A percentile compares a stretch with the other conserved stretches of the same genome.
These are phyloP conservation scores for Lochmaea capreae DNA, from an alignment of 2,888 invertebrate species.

Conservation along the genomic window DNA sequence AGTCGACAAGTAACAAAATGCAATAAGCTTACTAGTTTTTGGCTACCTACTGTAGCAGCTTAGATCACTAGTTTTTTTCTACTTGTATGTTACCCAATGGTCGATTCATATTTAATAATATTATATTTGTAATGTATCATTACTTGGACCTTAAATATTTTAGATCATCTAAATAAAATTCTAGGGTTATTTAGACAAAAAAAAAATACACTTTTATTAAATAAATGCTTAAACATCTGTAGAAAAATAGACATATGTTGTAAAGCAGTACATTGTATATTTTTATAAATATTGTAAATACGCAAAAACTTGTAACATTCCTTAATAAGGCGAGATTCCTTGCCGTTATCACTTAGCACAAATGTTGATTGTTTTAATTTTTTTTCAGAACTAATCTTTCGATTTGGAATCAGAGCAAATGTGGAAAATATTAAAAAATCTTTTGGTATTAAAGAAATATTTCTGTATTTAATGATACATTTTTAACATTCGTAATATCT, in stretches of 20 bases:
- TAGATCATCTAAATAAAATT: constrained; percentile 11
- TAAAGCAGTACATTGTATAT: constrained; percentile 55
- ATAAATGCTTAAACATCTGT: constrained; percentile 9
- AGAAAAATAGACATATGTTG: constrained; percentile 9
- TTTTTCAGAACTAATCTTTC: constrained; percentile 40
- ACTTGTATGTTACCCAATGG: not conserved
- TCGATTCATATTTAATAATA: not conserved
- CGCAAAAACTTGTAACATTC: constrained; percentile 57
- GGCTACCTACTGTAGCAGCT: not conserved
- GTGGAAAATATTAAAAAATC: not conserved
- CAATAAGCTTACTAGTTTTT: not conserved
- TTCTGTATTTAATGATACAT: not conserved
- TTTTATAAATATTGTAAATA: constrained; percentile 62
- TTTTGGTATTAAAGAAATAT: not conserved
- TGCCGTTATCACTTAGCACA: constrained; percentile 51
- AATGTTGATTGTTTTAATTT: constrained; percentile 34
- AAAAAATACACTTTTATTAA: constrained; percentile 10
- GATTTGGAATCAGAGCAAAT: constrained; percentile 21
- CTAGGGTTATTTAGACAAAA: constrained; percentile 3
- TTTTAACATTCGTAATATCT: not conserved
- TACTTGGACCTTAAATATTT: not conserved
- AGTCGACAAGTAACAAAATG: too few species aligned
- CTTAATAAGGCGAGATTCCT: constrained; percentile 50
- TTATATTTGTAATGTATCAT: not conserved
- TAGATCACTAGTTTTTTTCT: not conserved